These are phyloP conservation scores for Selene dorsalis DNA, from an alignment of 2,797 vertebrate genomes.

Conservation along the genomic window DNA sequence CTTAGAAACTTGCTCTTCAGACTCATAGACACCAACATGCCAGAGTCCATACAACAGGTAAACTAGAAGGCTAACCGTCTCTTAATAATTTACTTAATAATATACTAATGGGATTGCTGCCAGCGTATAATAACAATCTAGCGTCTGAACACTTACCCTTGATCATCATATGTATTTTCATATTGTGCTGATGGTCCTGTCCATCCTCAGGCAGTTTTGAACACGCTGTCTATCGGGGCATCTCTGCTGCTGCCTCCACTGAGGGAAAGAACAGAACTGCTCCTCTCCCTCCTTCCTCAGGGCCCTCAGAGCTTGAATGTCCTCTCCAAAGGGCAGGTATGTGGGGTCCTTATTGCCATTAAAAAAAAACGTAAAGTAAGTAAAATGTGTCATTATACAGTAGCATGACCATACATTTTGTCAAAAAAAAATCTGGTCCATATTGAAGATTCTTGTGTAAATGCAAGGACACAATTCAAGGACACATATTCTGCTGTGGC, in stretches of 20 bases:
- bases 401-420: neutral
- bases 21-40: conserved; percentile 87
- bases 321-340: conserved; percentile 89
- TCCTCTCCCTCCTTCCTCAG: conserved; percentile 88
- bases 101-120: neutral
- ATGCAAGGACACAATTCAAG: neutral
- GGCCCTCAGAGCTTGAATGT: conserved; percentile 87
- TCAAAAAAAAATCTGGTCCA: neutral
- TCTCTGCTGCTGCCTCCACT: conserved; percentile 87
- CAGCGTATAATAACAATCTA: neutral
- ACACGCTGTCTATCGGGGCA: conserved; percentile 86
- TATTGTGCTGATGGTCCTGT: conserved; percentile 32
- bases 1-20: conserved; percentile 88
- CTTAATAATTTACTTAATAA: neutral
- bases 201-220: conserved; percentile 84
- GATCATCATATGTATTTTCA: conserved; percentile 28
- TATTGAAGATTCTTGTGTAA: neutral
- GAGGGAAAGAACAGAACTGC: conserved; percentile 87
- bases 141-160: neutral
- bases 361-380: neutral
- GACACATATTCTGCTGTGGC: neutral
- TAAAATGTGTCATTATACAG: neutral
- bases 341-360: neutral
- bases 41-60: conserved; percentile 88
- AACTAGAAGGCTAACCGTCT: neutral